Evolutionary conservation across 2,888 invertebrate genomes (phyloP), one percentile per base, ranked within the genome.

Genomic region (Monopis laevigella): DNA sequence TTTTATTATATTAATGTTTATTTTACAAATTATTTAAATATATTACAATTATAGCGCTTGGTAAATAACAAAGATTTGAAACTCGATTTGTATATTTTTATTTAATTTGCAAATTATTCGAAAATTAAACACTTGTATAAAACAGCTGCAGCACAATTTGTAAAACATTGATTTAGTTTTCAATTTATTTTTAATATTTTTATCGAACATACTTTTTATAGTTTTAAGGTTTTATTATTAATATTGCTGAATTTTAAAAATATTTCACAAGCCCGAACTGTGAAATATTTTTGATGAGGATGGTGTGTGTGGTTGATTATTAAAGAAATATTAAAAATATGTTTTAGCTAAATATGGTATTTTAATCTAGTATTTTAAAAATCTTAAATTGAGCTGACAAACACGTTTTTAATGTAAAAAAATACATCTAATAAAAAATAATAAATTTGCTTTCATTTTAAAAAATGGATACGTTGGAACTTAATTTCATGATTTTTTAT

Each of bases 211-310:
- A 21, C 24, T 21, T 21, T 21, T 21, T 8, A 7, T 21, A 21
- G 5, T 7, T 5, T 21, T 21, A 5, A 7, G 24, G 8, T 8
- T 21, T 21, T 7, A 21, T 8, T 21, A 8, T 21, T 21, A 7
- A 7, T 21, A 21, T 21, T 21, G 5, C 8, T 21, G 8, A 7
- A 7, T 21, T 21, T 21, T 7, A 21, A 8, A 21, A 7, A 8
- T 8, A 5, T 21, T 21, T n/a, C n/a, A 60, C 70, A 45, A 48
- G 65, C 69, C 70, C 72, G 71, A 69, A 60, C 69, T 53, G 56
- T 65, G 59, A n/a, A n/a, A n/a, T n/a, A n/a, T n/a, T n/a, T n/a
- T n/a, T n/a, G n/a, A n/a, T n/a, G 36, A 36, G 36, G 36, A 40
- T 32, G 26, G 18, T 26, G 29, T 41, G 27, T 21, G 36, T 36